Conservation (phyloP, 2,888 invertebrate genomes). For the Calephelis perditalis region DNA sequence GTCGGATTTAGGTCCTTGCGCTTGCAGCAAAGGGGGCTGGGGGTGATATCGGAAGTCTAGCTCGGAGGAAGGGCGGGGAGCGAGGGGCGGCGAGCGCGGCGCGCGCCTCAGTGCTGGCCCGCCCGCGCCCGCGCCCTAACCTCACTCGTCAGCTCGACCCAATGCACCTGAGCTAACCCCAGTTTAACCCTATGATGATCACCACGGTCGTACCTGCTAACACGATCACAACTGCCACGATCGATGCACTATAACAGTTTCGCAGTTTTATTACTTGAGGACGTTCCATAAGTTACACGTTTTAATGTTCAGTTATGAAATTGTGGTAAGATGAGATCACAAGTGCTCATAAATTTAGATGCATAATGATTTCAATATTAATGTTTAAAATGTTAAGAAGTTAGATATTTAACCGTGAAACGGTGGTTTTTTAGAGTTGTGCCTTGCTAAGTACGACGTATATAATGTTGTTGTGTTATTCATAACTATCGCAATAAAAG, state of each 20-base stretch:
- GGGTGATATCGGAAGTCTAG: conserved; percentile 43
- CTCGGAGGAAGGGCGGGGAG: conserved; percentile 31
- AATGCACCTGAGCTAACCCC: conserved; percentile 51
- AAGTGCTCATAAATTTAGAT: conserved; percentile 6
- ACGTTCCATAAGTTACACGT: conserved; percentile 6
- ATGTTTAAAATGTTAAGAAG: conserved; percentile 10
- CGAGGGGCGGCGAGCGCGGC: conserved; percentile 42
- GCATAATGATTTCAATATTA: neutral
- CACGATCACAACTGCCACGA: conserved; percentile 6
- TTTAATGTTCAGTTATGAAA: conserved; percentile 6
- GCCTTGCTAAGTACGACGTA: conserved; percentile 33
- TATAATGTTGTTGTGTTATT: conserved; percentile 20
- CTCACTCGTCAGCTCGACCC: conserved; percentile 53
- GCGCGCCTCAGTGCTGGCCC: conserved; percentile 70
- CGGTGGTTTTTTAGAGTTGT: neutral
- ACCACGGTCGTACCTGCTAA: conserved; percentile 15
- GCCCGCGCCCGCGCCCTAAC: conserved; percentile 73
- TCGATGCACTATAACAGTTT: conserved; percentile 11
- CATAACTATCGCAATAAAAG: conserved; percentile 1
- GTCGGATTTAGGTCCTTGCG: conserved; percentile 10
- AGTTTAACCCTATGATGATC: conserved; percentile 27
- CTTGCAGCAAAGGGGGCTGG: conserved; percentile 15
- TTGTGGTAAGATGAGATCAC: conserved; percentile 1
- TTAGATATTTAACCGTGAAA: neutral
- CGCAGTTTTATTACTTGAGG: neutral